Evolutionary conservation across 1,140 invertebrate species (phyloP), one percentile per base, ranked within the genome.

Genomic region (Microplitis mediator): DNA sequence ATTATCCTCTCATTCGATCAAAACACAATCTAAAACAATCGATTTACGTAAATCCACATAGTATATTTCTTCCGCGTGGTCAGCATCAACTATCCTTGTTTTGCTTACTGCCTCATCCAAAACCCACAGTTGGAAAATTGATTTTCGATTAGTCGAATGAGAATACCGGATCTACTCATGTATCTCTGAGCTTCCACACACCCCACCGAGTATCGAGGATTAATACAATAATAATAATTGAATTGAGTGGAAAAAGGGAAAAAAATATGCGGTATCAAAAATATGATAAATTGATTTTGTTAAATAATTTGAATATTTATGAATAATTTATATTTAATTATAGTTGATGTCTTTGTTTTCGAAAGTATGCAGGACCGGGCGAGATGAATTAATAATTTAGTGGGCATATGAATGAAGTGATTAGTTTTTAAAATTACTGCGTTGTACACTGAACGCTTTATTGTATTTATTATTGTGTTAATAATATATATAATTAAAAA

Each of bases 21-120:
- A 71, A 71, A 67, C 58, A 23, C 61, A 76, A 74, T 73, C 73
- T 69, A 62, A 72, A 76, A 76, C 75, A 76, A 76, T 76, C 68
- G 68, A 54, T 66, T 73, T 62, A 66, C 74, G 67, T 52, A 72
- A 75, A 75, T 75, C 71, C 74, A 16, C 9, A 11, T 45, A 50
- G 4, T 63, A 14, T 70, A 31, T 74, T 63, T 63, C 36, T 62
- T 50, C 60, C 52, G 70, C 67, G 31, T 72, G 74, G 71, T 75
- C 74, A 73, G 74, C 71, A 75, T 36, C 50, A 14, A 31, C 35
- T 69, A 35, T 16, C 32, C 23, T 69, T 69, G 16, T n/a, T 11
- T 31, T 50, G 39, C 39, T 45, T 45, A 45, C 39, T 6, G 3
- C 31, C 11, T 16, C 23, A n/a, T 34, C 14, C 14, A 16, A 34